Evolutionary conservation across 2,113 vertebrate species (phyloP), one percentile per base, ranked within the genome.

Genomic region (Aplodontia rufa): DNA sequence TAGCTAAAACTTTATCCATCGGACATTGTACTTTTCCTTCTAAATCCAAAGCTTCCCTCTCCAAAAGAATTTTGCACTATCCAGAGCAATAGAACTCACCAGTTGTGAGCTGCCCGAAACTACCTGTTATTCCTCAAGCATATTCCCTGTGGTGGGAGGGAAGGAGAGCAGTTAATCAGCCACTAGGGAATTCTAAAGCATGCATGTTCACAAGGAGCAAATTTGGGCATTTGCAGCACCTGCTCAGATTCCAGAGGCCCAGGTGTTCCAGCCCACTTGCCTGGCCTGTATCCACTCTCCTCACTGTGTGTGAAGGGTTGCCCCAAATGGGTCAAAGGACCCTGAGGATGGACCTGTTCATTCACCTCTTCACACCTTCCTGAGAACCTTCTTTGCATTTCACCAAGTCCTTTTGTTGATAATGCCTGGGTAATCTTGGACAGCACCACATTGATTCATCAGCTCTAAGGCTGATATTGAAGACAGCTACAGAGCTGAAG

Each of bases 271-370:
- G 16, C 19, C 69, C n/a, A 35, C 53, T 68, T 6, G 13, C 16
- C 58, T 16, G 19, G 12, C 66, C 20, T 28, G 40, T 19, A 22
- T 2, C 42, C 37, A 5, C 45, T 53, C 9, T 12, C n/a, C 32
- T 22, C 7, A 3, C 26, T 16, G 0, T 5, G 4, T 40, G 16
- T 16, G 30, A 4, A 17, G 12, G n/a, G n/a, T n/a, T n/a, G n/a
- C n/a, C n/a, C n/a, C n/a, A n/a, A n/a, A n/a, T n/a, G n/a, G n/a
- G n/a, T n/a, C n/a, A n/a, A 68, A 28, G 9, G 24, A 13, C 11
- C 69, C 51, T 16, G 17, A 58, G 30, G n/a, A 32, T 19, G 8
- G 8, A 72, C 35, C 40, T 4, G 1, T 16, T 89, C 4, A 2
- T 12, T 89, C 40, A 32, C n/a, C 22, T 9, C 47, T 64, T 8